Evolutionary conservation across 53 echinoderm and acorn worm species (phyloP).

Genomic region (Patiria pectinifera): DNA sequence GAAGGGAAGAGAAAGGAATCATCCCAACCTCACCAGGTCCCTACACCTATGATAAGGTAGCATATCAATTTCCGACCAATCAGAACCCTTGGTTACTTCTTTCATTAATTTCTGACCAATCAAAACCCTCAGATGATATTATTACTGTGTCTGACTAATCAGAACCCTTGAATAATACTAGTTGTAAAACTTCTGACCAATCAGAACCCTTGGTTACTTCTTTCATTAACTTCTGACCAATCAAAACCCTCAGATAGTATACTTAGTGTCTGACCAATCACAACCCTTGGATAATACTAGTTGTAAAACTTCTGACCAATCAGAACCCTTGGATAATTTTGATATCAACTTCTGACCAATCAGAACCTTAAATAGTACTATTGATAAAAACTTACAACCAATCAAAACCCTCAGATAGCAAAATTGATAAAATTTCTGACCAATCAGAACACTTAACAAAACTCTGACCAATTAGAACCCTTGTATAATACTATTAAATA

Average conservation of each 20-base stretch:
- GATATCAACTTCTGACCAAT: neutral
- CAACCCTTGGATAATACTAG: too few relatives aligned
- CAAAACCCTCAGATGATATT: neutral
- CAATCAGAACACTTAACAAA: too few relatives aligned
- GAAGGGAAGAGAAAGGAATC: constrained; percentile 69
- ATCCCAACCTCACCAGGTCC: constrained; percentile 79
- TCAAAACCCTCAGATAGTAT: neutral
- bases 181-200: neutral
- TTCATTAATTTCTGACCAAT: neutral
- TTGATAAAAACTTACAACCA: too few relatives aligned
- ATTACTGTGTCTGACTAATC: too few relatives aligned
- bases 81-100: neutral
- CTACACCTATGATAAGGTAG: constrained; percentile 98
- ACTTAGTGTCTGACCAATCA: too few relatives aligned
- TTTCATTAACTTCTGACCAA: neutral
- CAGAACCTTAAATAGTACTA: too few relatives aligned
- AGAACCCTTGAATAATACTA: too few relatives aligned
- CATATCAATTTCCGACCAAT: neutral
- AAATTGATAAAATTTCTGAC: too few relatives aligned
- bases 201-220: neutral
- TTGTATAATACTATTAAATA: too few relatives aligned
- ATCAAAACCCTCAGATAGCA: too few relatives aligned
- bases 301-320: neutral
- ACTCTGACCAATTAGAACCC: too few relatives aligned
- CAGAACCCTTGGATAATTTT: neutral